Evolutionary conservation across 2,888 invertebrate species (phyloP).

Genomic region (Cepaea hortensis): DNA sequence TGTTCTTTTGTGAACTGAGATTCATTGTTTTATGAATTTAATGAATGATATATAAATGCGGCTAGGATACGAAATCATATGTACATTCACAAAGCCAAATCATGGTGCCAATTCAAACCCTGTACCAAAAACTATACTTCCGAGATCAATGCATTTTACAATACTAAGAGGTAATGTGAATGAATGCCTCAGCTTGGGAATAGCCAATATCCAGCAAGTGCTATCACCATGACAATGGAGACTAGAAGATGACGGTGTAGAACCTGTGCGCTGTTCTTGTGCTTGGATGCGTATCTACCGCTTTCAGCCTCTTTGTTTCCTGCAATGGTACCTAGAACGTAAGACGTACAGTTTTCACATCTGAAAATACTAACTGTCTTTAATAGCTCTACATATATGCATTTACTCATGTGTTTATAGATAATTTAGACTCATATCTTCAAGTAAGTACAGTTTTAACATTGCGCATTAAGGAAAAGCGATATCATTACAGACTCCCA

Average conservation of each 20-base stretch:
- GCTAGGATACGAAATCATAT: no score
- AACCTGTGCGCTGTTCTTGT: slow-evolving; percentile 15
- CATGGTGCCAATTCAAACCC: neutral
- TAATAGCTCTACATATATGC: neutral
- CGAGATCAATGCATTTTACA: neutral
- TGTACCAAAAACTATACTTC: neutral
- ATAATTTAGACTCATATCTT: neutral
- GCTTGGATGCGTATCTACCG: neutral
- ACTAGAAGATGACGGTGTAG: slow-evolving; percentile 32
- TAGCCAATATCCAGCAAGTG: slow-evolving; percentile 4
- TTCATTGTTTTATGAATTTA: no score
- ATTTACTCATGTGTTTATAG: no score
- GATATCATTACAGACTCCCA: no score
- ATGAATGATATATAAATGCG: no score
- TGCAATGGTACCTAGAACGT: slow-evolving; percentile 31
- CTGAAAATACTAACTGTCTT: neutral
- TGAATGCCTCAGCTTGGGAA: slow-evolving; percentile 22
- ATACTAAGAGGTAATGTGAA: no score
- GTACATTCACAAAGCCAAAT: neutral
- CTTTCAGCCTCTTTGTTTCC: slow-evolving; percentile 15
- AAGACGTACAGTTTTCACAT: slow-evolving; percentile 16
- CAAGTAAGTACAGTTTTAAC: neutral
- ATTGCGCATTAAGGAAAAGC: neutral
- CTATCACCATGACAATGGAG: slow-evolving; percentile 26
- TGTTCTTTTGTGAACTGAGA: neutral